Evolutionary conservation across 1,140 invertebrate genomes (phyloP), one percentile per base, ranked within the genome.

Genomic region (Drosophila virilis): DNA sequence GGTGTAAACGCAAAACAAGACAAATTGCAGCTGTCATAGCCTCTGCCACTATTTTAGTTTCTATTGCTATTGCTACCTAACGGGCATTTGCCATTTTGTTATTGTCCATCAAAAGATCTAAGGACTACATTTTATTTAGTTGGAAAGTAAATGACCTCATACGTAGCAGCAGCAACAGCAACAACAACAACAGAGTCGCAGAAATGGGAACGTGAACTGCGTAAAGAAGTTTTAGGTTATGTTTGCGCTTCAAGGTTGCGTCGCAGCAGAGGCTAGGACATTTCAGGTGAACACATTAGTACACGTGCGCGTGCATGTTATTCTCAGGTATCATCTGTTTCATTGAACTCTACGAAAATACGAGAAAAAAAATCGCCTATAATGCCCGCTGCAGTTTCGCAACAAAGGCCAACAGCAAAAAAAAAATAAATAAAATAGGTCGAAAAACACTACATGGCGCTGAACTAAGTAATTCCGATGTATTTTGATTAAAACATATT

Each of bases 121-220:
- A 65, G 54, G 35, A 74, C 71, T 28, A 69, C 67, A 38, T 55
- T 22, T 12, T 52, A 52, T 66, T 70, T 57, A 68, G 58, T 73
- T 67, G 59, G 35, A 54, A 67, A 89, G 83, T 89, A 88, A 88
- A 89, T 88, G 84, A 88, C 83, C 83, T 88, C 84, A 88, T 89
- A 52, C 52, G 42, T 40, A 57, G n/a, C 17, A 42, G 40, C 42
- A 33, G 58, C 45, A 62, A 61, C 50, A 62, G 57, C 50, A 55
- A 40, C 38, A 60, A 59, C 3, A 33, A 1, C 13, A 10, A 22
- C 52, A 66, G 8, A 45, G 54, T 42, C 33, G 12, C 52, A 57
- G 62, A 48, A 61, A 57, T 35, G 54, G 45, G 69, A 50, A 70
- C 46, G 77, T 61, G 46, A 71, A 10, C 48, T 60, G 64, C 60